phyloP scores from a whole-genome alignment of 2,888 invertebrate genomes.

The Lamellibrachia columna region DNA sequence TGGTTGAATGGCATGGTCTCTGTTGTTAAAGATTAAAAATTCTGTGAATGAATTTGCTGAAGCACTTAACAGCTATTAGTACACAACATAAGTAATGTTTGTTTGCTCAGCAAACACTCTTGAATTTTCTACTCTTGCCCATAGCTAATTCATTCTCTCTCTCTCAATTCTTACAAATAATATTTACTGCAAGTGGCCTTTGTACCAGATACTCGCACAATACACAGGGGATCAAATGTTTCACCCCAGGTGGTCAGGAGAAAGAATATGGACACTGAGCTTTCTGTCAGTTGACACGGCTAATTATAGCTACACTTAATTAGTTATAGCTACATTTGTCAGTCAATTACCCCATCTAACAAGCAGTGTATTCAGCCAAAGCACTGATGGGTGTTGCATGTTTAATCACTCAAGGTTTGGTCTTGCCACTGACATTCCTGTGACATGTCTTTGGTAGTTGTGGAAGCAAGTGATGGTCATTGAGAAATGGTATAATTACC shows the following conservation, averaged over 20 bases:
- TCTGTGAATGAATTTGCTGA: neutral
- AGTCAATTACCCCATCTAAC: neutral
- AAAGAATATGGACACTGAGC: neutral
- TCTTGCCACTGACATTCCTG: neutral
- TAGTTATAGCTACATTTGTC: neutral
- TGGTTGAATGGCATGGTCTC: neutral
- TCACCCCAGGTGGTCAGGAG: neutral
- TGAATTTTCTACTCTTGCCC: neutral
- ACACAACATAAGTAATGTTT: neutral
- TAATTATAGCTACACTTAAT: neutral
- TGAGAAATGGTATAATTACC: neutral
- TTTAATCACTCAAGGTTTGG: neutral
- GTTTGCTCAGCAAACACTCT: neutral
- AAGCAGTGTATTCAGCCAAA: neutral
- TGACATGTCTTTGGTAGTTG: neutral
- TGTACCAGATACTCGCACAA: neutral
- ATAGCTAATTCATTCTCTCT: neutral
- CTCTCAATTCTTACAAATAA: neutral
- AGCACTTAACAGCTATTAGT: neutral
- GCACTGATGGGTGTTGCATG: neutral
- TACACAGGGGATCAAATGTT: neutral
- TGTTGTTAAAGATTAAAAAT: neutral
- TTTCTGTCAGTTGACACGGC: neutral
- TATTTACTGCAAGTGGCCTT: neutral
- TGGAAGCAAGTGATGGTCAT: neutral